Evolutionary conservation across 2,797 vertebrate species (phyloP), one percentile per base, ranked within the genome.

Genomic region (Poecilia gillii): DNA sequence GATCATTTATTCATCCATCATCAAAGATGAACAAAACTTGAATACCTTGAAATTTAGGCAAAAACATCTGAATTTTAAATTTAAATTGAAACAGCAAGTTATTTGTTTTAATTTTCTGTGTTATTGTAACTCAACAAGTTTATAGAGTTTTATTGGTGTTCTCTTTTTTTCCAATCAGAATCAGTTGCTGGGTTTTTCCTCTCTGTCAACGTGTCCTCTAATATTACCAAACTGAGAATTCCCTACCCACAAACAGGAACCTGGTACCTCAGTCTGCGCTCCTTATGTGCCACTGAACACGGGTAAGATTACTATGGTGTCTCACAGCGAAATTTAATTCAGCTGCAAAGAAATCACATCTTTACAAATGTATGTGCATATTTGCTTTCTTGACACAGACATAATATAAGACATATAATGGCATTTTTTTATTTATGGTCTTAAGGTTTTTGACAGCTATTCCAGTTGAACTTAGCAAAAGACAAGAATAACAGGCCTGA

Each of bases 191-290:
- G 98, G 59, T 99, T 99, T 88, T 94, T 97, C 66, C 95, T 99
- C 14, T 96, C 97, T 0, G 96, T 99, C 77, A 99, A 98, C 0
- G 79, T 95, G 66, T 95, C 96, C 0, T 88, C 96, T 84, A 97
- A 97, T 82, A 92, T 98, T 83, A 97, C 97, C 90, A 97, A 97
- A 81, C 92, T 99, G 85, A 96, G 97, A 87, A 97, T 99, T 59
- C 98, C 98, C 0, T 99, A 98, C 86, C 98, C 99, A 0, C 98
- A 99, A 91, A 99, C 99, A 0, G 99, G 98, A 77, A 98, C 96
- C 81, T 99, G 99, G 99, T 99, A 98, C 91, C 96, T 99, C 84
- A 98, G 97, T 49, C 96, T 99, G 80, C 97, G 97, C 80, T 97
- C 97, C 0, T 95, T 98, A 1, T 99, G 99, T 45, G 93, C 94